Base-by-base conservation (phyloP, 37 sponge, comb jelly and placozoan genomes). In the Diacarnus erythraeanus region DNA sequence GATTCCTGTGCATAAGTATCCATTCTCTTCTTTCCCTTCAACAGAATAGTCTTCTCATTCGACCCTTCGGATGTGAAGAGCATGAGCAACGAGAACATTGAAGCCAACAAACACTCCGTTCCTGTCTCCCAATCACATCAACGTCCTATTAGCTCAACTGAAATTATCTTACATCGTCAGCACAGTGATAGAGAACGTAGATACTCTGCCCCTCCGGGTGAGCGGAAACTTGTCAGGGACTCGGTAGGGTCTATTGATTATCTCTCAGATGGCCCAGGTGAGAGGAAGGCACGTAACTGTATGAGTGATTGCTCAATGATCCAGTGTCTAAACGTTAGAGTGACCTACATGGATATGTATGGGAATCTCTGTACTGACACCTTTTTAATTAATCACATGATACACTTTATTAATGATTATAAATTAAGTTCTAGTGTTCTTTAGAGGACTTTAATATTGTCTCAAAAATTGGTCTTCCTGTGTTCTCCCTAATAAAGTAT, bases 221-320 rank as follows among this genome's bases (percentile, higher is more conserved):
- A 60, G 4, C 4, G 57, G 39, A 63, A 77, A 66, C 29, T 27
- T 15, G 6, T 56, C 26, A 43, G 88, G 26, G 82, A 81, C 77
- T 87, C 88, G 30, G 77, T 87, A 1, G 88, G 88, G 3, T 87
- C 88, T 0, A 21, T 86, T 42, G 86, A 86, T 44, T 87, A 87
- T 58, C 77, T 90, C 39, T 91, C 91, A 20, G 91, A 91, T 68
- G 86, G 91, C 27, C 83, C 86, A 51, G 88, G 88, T 88, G 37
- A 10, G 76, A 41, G 21, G 33, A 26, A 34, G 64, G 33, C 2
- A n/a, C n/a, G n/a, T n/a, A n/a, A n/a, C n/a, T n/a, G n/a, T n/a
- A n/a, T n/a, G n/a, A n/a, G n/a, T n/a, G n/a, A n/a, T n/a, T n/a
- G n/a, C n/a, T n/a, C n/a, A n/a, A n/a, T n/a, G n/a, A n/a, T n/a